Base-by-base conservation (phyloP, 2,113 vertebrate genomes). In the Sphaerodactylus townsendi region DNA sequence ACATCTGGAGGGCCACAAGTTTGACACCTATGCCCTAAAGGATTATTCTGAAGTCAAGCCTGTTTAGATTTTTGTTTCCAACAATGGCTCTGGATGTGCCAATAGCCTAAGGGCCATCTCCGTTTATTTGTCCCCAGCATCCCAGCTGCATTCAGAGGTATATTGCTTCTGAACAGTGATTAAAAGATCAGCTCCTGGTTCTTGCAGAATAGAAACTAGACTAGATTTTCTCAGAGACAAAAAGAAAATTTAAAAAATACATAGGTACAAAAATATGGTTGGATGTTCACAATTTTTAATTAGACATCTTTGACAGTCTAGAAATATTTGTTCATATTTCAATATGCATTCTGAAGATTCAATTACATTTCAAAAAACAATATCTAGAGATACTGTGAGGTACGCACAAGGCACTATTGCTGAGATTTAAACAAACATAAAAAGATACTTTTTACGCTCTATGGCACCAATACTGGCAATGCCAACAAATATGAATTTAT, bases 211-310 rank as follows among this genome's bases (percentile, higher is more conserved):
- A 2, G 33, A 88, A 90, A 83, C n/a, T 76, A 56, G 80, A 89
- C 76, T 89, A 14, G 23, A 81, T 88, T 80, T 80, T 71, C 76
- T 46, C 30, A 56, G 82, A 72, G 64, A 87, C 23, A 92, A 35
- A 89, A 62, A 81, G 8, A 28, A 17, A 53, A 21, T 21, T 21
- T 2, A 21, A 7, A 71, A 78, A 25, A 85, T 48, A 87, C 56
- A 85, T 53, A 2, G 90, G 14, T 13, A 44, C 71, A 83, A 88
- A 35, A 68, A 17, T 48, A 5, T 10, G 66, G n/a, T 59, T 90
- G 14, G 48, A 86, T 83, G 48, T 76, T 87, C 30, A 79, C 30
- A 50, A 5, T 81, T 88, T 93, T 90, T 85, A 90, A 77, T 89
- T 86, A 81, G 0, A 64, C 15, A 88, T 39, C 86, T 69, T 85